Percentiles rank a stretch among this genome's conserved stretches.
phyloP scores from a whole-genome alignment of 2,797 vertebrate genomes.

The Bucorvus abyssinicus region DNA sequence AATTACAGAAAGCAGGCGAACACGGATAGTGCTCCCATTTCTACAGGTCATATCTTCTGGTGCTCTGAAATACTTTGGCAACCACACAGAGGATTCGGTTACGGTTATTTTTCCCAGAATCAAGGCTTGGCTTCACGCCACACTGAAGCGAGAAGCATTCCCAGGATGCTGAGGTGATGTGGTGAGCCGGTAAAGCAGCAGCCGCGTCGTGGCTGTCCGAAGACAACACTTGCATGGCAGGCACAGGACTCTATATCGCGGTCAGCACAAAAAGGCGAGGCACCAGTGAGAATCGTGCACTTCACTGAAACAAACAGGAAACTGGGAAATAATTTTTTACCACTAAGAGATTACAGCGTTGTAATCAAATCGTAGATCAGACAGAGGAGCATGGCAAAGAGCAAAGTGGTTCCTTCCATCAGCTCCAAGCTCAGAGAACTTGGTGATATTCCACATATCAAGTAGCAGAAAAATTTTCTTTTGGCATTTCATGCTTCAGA shows the following conservation, averaged over 20 bases:
- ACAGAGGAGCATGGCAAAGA: background rate
- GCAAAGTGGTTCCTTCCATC: background rate
- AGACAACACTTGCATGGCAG: background rate
- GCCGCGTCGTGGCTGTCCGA: background rate
- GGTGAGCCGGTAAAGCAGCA: background rate
- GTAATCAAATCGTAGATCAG: background rate
- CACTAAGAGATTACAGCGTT: background rate
- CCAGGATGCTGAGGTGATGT: background rate
- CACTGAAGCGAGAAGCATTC: background rate
- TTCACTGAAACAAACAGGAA: background rate
- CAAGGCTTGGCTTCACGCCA: background rate
- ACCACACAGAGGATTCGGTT: background rate
- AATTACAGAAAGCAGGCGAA: background rate
- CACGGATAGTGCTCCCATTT: background rate
- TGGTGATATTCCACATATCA: background rate
- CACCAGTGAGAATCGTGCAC: background rate
- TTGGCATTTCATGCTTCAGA: background rate
- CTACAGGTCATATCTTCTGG: background rate
- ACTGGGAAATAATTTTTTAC: background rate
- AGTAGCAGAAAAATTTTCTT: background rate
- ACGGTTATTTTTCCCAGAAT: background rate
- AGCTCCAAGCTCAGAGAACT: background rate
- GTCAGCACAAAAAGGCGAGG: background rate
- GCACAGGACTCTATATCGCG: background rate
- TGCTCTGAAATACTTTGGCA: constrained; percentile 1